Percentiles rank a stretch among this genome's conserved stretches.
Evolutionary conservation across 2,113 vertebrate species (phyloP).

Genomic region (Tringa solitaria): DNA sequence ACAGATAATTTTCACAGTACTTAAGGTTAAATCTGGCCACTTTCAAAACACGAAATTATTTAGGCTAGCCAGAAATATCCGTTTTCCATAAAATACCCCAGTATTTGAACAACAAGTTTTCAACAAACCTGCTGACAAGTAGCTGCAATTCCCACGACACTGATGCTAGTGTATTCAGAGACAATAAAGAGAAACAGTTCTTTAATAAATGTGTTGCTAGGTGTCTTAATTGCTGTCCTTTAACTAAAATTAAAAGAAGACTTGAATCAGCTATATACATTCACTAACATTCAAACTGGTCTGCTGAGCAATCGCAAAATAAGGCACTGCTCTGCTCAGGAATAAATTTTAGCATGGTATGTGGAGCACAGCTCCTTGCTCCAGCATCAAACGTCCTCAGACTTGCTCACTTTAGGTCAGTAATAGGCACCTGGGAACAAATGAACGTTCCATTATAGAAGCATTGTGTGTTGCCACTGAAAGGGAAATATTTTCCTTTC

Average conservation of each 20-base stretch:
- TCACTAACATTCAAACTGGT: not conserved
- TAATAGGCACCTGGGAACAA: not conserved
- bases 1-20: not conserved
- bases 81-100: not conserved
- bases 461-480: not conserved
- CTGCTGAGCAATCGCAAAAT: not conserved
- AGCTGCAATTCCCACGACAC: not conserved
- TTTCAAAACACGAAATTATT: not conserved
- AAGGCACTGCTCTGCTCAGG: not conserved
- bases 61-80: not conserved
- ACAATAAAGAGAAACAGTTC: not conserved
- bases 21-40: not conserved
- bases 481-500: not conserved
- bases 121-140: conserved; percentile 15
- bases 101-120: conserved; percentile 17
- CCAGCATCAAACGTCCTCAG: not conserved
- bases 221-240: not conserved
- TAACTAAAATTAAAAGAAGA: not conserved
- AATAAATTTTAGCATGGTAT: not conserved
- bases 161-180: not conserved
- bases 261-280: not conserved
- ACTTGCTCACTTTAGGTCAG: not conserved
- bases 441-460: not conserved
- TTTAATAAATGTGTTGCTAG: not conserved
- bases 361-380: not conserved